A percentile compares a stretch with the other conserved stretches of the same genome.
Conservation (phyloP, 2,888 invertebrate species). For the Acleris cristana region DNA sequence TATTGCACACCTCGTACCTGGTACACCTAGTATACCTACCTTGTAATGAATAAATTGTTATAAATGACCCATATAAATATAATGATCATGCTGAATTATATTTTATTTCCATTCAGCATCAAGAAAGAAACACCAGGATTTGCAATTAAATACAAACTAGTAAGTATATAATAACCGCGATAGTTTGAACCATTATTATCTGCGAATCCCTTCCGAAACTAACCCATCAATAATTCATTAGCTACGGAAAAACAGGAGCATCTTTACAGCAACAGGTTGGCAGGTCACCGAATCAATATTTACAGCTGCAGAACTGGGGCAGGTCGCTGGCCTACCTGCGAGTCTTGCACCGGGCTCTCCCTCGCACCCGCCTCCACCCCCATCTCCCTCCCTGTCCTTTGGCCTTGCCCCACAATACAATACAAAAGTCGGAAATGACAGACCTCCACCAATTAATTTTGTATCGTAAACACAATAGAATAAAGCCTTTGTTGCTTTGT, state of each 20-base stretch:
- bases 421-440: slow-evolving; percentile 75
- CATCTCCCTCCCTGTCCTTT: slow-evolving; percentile 54
- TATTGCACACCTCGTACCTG: too few species aligned
- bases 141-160: too few species aligned
- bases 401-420: slow-evolving; percentile 75
- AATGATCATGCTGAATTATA: too few species aligned
- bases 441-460: slow-evolving; percentile 61
- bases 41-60: too few species aligned
- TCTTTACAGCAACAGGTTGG: slow-evolving; percentile 71
- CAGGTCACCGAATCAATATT: slow-evolving; percentile 78
- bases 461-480: slow-evolving; percentile 49
- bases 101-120: too few species aligned
- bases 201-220: slow-evolving; percentile 1
- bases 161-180: too few species aligned
- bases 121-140: too few species aligned
- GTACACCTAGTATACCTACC: too few species aligned
- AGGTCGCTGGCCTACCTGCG: slow-evolving; percentile 78
- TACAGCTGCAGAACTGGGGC: slow-evolving; percentile 74
- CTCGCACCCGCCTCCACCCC: slow-evolving; percentile 50
- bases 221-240: slow-evolving; percentile 15
- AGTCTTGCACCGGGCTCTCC: slow-evolving; percentile 72
- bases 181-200: too few species aligned
- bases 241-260: slow-evolving; percentile 39
- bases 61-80: too few species aligned
- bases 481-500: slow-evolving; percentile 50